Percentiles rank a stretch among this genome's conserved stretches.
Conservation (phyloP, 2,113 vertebrate species). For the Dendropsophus ebraccatus region DNA sequence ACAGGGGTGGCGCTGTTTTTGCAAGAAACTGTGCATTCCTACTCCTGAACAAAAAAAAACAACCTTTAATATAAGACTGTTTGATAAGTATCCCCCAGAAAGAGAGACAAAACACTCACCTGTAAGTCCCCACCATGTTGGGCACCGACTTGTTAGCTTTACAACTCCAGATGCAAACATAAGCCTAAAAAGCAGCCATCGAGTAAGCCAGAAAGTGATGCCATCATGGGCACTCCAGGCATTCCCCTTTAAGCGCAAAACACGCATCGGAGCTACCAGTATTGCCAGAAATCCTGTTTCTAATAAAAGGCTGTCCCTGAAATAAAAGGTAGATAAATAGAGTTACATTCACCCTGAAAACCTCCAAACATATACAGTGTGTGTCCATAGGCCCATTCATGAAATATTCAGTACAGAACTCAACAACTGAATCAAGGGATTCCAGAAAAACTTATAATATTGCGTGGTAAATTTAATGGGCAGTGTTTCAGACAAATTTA, state of each 20-base stretch:
- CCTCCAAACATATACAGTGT: background rate
- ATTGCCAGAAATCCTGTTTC: slow-evolving; percentile 87
- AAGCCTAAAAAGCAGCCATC: slow-evolving; percentile 93
- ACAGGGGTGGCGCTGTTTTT: too few relatives aligned
- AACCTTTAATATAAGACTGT: too few relatives aligned
- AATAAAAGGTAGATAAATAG: background rate
- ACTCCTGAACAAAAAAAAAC: too few relatives aligned
- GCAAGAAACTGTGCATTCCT: too few relatives aligned
- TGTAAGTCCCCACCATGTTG: slow-evolving; percentile 95
- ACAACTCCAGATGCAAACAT: slow-evolving; percentile 95
- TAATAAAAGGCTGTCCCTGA: slow-evolving; percentile 89
- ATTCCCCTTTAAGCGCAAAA: slow-evolving; percentile 61
- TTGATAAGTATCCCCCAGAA: too few relatives aligned
- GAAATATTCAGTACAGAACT: too few relatives aligned
- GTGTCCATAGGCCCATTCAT: background rate
- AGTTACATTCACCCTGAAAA: background rate
- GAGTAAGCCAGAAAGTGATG: slow-evolving; percentile 86
- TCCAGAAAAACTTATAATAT: too few relatives aligned
- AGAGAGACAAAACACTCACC: too few relatives aligned
- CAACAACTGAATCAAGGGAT: too few relatives aligned
- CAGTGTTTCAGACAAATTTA: too few relatives aligned
- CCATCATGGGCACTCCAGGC: slow-evolving; percentile 72
- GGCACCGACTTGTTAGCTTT: slow-evolving; percentile 92
- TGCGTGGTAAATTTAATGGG: too few relatives aligned
- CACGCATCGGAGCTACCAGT: slow-evolving; percentile 83